These are phyloP conservation scores for Phaethon lepturus DNA, from an alignment of 2,113 vertebrate species.

Conservation along the genomic window DNA sequence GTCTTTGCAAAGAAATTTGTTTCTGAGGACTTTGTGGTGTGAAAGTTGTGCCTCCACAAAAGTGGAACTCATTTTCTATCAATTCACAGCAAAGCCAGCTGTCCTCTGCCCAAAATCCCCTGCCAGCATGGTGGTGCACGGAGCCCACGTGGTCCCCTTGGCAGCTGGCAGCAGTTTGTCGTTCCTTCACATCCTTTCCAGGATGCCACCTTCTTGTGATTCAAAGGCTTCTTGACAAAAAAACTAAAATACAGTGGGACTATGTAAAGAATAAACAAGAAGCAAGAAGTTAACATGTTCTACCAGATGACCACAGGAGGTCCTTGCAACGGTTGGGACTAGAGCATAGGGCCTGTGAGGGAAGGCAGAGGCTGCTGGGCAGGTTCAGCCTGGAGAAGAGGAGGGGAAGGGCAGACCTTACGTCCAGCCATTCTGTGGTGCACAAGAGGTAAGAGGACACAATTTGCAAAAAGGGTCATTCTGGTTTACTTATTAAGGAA, in stretches of 20 bases:
- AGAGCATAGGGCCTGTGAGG: not conserved
- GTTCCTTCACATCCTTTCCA: not conserved
- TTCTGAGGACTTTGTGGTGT: not conserved
- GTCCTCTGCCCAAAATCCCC: not conserved
- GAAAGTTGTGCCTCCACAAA: not conserved
- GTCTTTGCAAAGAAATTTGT: not conserved
- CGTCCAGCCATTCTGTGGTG: not conserved
- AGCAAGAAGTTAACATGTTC: not conserved
- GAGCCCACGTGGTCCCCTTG: rapidly evolving
- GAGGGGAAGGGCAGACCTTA: not conserved
- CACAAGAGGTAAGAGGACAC: not conserved
- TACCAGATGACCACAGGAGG: not conserved
- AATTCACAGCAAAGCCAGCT: not conserved
- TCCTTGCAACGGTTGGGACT: not conserved
- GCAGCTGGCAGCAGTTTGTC: not conserved
- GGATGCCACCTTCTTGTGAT: not conserved
- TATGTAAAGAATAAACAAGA: not conserved
- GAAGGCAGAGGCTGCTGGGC: not conserved
- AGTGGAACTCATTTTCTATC: not conserved
- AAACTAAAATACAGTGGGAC: not conserved
- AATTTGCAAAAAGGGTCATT: not conserved
- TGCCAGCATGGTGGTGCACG: not conserved
- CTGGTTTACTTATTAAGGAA: not conserved
- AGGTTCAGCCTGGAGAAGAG: not conserved
- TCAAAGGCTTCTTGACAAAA: not conserved